Conservation (phyloP, 2,113 vertebrate genomes). For the Amphilophus citrinellus region DNA sequence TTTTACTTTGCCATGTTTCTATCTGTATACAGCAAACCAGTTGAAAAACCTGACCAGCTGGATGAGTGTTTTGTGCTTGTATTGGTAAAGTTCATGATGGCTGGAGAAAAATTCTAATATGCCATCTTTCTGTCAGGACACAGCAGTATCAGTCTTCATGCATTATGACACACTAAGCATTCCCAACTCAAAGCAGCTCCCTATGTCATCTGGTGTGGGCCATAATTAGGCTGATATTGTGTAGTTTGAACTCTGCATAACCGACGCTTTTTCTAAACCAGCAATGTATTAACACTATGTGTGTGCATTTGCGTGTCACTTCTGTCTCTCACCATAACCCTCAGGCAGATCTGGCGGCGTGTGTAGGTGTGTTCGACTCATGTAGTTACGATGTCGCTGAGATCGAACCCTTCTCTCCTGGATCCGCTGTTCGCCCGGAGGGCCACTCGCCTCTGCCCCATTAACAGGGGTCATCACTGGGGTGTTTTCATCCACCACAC, state of each 20-base stretch:
- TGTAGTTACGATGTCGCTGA: slow-evolving; percentile 95
- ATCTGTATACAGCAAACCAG: background rate
- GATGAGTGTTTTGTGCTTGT: background rate
- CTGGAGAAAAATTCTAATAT: background rate
- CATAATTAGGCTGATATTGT: background rate
- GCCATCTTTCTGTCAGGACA: background rate
- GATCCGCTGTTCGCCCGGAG: slow-evolving; percentile 85
- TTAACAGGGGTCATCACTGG: slow-evolving; percentile 88
- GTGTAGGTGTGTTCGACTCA: slow-evolving; percentile 97
- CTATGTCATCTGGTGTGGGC: too few species aligned
- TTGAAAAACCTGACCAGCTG: background rate
- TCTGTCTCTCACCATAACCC: slow-evolving; percentile 88
- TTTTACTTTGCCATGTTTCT: background rate
- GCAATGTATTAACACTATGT: background rate
- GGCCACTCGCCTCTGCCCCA: slow-evolving; percentile 89
- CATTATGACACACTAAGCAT: background rate
- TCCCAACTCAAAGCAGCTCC: background rate
- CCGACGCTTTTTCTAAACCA: background rate
- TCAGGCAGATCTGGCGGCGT: slow-evolving; percentile 94
- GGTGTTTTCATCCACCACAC: slow-evolving; percentile 95
- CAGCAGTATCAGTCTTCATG: background rate
- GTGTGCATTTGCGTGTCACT: background rate
- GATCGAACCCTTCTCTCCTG: slow-evolving; percentile 92
- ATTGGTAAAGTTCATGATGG: background rate
- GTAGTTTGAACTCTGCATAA: background rate